These are phyloP conservation scores for Uloborus plumipes DNA, from an alignment of 2,888 invertebrate genomes.

Conservation along the genomic window DNA sequence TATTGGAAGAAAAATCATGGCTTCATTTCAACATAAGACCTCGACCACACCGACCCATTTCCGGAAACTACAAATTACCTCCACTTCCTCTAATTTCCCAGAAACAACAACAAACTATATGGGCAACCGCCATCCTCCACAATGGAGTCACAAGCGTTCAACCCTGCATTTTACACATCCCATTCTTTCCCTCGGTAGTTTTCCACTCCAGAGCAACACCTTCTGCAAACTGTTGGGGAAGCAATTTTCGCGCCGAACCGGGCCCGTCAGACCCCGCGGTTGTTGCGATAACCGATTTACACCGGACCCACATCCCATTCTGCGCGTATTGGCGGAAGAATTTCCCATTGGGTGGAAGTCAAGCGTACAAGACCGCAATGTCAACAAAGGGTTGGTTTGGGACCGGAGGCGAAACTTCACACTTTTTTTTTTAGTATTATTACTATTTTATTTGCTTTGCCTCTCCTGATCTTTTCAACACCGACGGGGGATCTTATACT, in stretches of 20 bases:
- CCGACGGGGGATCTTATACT: background rate
- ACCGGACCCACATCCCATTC: conserved; percentile 27
- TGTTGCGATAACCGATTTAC: conserved; percentile 63
- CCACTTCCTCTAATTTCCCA: too few relatives aligned
- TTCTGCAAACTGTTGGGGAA: conserved; percentile 48
- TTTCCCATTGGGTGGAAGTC: conserved; percentile 53
- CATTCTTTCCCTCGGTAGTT: too few relatives aligned
- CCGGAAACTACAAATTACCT: too few relatives aligned
- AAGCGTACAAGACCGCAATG: conserved; percentile 47
- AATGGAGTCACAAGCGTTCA: background rate
- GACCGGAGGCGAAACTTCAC: background rate
- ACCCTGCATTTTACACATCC: conserved; percentile 3
- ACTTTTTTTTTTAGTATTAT: too few relatives aligned
- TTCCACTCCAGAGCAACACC: conserved; percentile 22
- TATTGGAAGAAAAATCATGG: too few relatives aligned
- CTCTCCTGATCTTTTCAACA: background rate
- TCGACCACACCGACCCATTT: too few relatives aligned
- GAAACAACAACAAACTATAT: too few relatives aligned
- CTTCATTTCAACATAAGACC: too few relatives aligned
- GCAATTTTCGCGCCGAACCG: conserved; percentile 49
- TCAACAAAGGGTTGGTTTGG: conserved; percentile 53
- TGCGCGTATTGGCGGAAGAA: conserved; percentile 42
- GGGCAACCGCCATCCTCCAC: too few relatives aligned
- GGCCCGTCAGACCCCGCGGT: conserved; percentile 36
- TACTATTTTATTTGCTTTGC: too few relatives aligned